Evolutionary conservation across 92 coral and sea anemone genomes (phyloP).

Genomic region (Pocillopora meandrina): DNA sequence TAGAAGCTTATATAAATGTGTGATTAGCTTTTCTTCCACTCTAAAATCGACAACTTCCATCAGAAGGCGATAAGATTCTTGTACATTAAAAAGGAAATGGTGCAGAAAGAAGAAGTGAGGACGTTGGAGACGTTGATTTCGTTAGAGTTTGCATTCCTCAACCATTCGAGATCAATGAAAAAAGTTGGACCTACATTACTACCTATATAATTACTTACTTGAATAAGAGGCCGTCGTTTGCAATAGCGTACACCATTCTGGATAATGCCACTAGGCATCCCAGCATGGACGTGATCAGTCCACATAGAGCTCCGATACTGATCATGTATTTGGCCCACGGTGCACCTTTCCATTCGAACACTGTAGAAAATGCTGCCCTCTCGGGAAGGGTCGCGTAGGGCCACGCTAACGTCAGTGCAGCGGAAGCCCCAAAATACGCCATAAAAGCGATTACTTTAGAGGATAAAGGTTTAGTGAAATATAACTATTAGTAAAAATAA

Average conservation of each 20-base stretch:
- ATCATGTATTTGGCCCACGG: conserved; percentile 87
- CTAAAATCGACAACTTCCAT: too few relatives aligned
- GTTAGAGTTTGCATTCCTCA: too few relatives aligned
- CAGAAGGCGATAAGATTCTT: too few relatives aligned
- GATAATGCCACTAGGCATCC: conserved; percentile 80
- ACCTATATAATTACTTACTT: conserved; percentile 11
- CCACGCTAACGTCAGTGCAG: conserved; percentile 87
- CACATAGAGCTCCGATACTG: conserved; percentile 91
- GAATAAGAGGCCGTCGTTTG: conserved; percentile 87
- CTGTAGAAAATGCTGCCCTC: conserved; percentile 81
- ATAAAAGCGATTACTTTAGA: conserved; percentile 71
- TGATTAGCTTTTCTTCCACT: too few relatives aligned
- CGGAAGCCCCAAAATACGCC: conserved; percentile 85
- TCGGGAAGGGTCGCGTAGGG: conserved; percentile 77
- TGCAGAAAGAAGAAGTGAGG: too few relatives aligned
- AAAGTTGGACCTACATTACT: too few relatives aligned
- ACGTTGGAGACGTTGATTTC: too few relatives aligned
- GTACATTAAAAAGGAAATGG: too few relatives aligned
- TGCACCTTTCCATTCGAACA: conserved; percentile 85
- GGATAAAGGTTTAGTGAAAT: not conserved
- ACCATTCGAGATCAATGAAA: too few relatives aligned
- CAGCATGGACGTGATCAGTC: conserved; percentile 74
- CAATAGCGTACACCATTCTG: conserved; percentile 93
- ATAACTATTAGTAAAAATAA: too few relatives aligned
- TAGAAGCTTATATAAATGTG: too few relatives aligned